A percentile compares a stretch with the other conserved stretches of the same genome.
Evolutionary conservation across 2,797 vertebrate species (phyloP).

Genomic region (Acipenser ruthenus): DNA sequence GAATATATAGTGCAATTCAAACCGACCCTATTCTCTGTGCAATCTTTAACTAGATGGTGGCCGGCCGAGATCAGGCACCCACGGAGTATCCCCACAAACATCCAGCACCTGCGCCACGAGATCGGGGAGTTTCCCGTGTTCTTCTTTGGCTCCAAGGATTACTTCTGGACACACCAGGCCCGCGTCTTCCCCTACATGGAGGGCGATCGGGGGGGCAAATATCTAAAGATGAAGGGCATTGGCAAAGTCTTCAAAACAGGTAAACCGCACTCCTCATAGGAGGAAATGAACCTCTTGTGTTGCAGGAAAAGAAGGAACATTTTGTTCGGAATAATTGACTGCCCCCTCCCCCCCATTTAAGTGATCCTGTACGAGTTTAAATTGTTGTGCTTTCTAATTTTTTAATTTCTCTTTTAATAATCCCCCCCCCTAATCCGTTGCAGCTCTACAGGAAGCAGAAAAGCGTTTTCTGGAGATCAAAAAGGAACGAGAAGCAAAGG

Average conservation of each 20-base stretch:
- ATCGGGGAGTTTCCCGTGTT: constrained; percentile 97
- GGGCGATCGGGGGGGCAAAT: constrained; percentile 85
- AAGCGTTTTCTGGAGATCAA: constrained; percentile 83
- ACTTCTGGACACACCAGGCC: constrained; percentile 97
- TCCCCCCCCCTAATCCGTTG: neutral
- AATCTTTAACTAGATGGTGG: constrained; percentile 81
- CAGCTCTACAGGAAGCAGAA: constrained; percentile 88
- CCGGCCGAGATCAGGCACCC: constrained; percentile 95
- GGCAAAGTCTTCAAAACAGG: constrained; percentile 95
- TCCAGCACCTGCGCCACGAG: constrained; percentile 95
- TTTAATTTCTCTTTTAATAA: too few relatives aligned
- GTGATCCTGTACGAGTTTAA: too few relatives aligned
- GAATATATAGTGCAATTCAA: too few relatives aligned
- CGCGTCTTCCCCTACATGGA: constrained; percentile 97
- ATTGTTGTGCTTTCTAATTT: too few relatives aligned
- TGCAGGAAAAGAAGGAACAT: too few relatives aligned
- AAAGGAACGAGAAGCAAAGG: constrained; percentile 82
- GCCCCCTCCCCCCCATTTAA: too few relatives aligned
- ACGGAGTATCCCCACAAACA: constrained; percentile 90
- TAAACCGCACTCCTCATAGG: constrained; percentile 28
- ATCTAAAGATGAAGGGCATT: constrained; percentile 76
- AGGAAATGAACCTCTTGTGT: too few relatives aligned
- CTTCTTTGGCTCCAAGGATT: constrained; percentile 98
- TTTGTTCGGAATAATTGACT: too few relatives aligned
- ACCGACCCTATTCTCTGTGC: neutral